Conservation (phyloP, 2,113 vertebrate genomes). For the Oenanthe oenanthe region DNA sequence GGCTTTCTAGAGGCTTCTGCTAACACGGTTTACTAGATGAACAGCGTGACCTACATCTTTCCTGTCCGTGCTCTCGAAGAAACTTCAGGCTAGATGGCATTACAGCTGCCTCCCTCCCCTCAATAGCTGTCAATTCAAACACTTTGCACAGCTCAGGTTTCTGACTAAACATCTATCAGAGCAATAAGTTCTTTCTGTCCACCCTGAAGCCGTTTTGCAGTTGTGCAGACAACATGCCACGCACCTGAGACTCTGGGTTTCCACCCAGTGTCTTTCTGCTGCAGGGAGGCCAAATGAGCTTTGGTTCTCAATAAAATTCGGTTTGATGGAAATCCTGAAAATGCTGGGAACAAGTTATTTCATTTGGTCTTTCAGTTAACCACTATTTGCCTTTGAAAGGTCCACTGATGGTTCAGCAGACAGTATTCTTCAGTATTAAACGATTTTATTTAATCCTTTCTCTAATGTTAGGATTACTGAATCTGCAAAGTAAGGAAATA, state of each 20-base stretch:
- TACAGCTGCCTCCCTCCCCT: neutral
- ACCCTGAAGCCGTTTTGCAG: neutral
- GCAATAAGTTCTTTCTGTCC: neutral
- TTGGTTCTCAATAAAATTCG: neutral
- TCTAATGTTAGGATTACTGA: neutral
- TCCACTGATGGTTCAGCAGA: neutral
- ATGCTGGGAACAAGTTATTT: neutral
- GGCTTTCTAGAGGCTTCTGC: neutral
- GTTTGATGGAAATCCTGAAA: neutral
- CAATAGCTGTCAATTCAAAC: neutral
- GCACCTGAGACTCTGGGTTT: rapidly evolving
- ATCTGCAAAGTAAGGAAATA: neutral
- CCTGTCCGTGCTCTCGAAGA: neutral
- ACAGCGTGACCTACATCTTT: neutral
- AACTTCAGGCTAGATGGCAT: neutral
- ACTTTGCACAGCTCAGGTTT: neutral
- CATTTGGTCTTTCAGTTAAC: neutral
- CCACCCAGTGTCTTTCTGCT: neutral
- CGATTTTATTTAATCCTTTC: neutral
- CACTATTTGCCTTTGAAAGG: neutral
- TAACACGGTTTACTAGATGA: neutral
- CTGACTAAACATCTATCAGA: neutral
- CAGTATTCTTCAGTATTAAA: neutral
- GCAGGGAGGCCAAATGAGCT: neutral
- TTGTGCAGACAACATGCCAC: neutral